A percentile compares a stretch with the other conserved stretches of the same genome.
phyloP scores from a whole-genome alignment of 1,140 invertebrate genomes.

The Augochlora pura region DNA sequence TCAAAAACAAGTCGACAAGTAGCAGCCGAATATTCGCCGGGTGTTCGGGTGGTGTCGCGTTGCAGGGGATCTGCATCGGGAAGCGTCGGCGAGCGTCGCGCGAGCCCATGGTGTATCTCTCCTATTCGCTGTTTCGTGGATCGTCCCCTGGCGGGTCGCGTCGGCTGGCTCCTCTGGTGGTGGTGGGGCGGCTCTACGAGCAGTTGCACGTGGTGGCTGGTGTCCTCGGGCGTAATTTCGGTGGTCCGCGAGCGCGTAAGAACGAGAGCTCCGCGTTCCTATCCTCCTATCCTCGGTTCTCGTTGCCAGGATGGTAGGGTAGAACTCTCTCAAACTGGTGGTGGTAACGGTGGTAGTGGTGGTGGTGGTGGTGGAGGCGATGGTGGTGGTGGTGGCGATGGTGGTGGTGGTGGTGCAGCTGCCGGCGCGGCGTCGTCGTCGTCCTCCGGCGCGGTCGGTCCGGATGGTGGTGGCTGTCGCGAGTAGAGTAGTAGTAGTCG shows the following conservation, averaged over 20 bases:
- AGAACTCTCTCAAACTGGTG: slow-evolving; percentile 47
- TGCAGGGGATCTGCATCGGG: slow-evolving; percentile 24
- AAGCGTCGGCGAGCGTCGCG: slow-evolving; percentile 51
- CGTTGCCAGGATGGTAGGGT: slow-evolving; percentile 52
- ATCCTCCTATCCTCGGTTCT: slow-evolving; percentile 24
- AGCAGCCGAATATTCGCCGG: too few relatives aligned
- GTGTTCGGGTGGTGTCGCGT: too few relatives aligned
- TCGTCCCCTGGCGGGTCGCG: slow-evolving; percentile 56
- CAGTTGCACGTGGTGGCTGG: slow-evolving; percentile 63
- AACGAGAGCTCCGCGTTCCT: slow-evolving; percentile 34
- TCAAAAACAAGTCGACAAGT: too few relatives aligned
- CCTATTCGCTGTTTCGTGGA: slow-evolving; percentile 56
- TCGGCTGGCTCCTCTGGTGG: slow-evolving; percentile 34
- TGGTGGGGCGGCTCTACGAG: slow-evolving; percentile 54
- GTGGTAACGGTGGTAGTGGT: slow-evolving; percentile 21
- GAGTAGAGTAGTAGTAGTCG: slow-evolving; percentile 21
- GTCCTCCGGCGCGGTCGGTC: slow-evolving; percentile 21
- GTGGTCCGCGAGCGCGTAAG: slow-evolving; percentile 56
- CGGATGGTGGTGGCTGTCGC: slow-evolving; percentile 17
- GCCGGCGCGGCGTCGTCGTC: slow-evolving; percentile 2
- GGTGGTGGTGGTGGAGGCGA: slow-evolving; percentile 29
- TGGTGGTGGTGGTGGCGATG: slow-evolving; percentile 10
- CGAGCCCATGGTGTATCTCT: slow-evolving; percentile 40
- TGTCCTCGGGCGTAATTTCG: slow-evolving; percentile 66
- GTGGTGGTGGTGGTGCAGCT: slow-evolving; percentile 28